phyloP scores from a whole-genome alignment of 2,113 vertebrate genomes.

The Syrmaticus mikado region DNA sequence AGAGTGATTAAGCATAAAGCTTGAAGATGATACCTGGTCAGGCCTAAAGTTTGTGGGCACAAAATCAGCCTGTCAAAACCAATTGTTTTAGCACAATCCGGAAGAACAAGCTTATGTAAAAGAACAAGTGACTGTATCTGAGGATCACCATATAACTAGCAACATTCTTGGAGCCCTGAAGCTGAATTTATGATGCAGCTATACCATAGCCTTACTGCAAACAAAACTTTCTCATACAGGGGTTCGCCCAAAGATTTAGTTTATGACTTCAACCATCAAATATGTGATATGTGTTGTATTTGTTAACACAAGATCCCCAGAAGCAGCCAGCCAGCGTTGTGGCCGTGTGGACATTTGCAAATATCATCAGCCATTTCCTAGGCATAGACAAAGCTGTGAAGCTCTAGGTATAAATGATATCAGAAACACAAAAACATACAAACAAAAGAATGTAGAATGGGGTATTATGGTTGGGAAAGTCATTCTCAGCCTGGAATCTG shows the following conservation, averaged over 20 bases:
- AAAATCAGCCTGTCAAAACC: neutral
- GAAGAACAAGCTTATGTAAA: constrained; percentile 3
- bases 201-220: neutral
- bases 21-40: neutral
- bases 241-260: neutral
- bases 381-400: neutral
- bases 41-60: neutral
- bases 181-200: neutral
- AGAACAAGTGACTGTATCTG: neutral
- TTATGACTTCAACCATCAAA: neutral
- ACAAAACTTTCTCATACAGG: neutral
- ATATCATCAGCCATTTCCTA: neutral
- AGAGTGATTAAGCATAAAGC: neutral
- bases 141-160: neutral
- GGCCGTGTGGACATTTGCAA: neutral
- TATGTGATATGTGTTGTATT: rapidly evolving
- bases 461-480: neutral
- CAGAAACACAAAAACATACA: neutral
- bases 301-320: neutral
- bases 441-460: neutral
- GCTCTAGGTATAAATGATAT: neutral
- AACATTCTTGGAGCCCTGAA: neutral
- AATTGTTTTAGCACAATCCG: constrained; percentile 17
- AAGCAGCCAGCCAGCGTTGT: neutral
- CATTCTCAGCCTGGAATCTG: neutral